Evolutionary conservation across 2,113 vertebrate genomes (phyloP).

Genomic region (Scortum barcoo): DNA sequence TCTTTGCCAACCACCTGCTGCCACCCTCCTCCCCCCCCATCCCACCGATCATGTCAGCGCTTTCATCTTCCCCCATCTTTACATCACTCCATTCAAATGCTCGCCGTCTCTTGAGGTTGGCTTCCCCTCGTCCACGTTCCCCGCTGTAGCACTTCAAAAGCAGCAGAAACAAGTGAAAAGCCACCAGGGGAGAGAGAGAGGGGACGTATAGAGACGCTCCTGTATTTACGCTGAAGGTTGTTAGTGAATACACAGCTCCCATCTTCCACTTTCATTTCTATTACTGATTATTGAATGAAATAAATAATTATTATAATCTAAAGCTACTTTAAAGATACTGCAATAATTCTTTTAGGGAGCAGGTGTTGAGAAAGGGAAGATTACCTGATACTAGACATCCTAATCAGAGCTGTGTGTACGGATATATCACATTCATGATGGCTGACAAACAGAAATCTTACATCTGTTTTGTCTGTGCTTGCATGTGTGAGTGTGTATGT

Average conservation of each 20-base stretch:
- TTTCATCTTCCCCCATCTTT: constrained; percentile 62
- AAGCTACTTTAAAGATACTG: not conserved
- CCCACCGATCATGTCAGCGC: constrained; percentile 22
- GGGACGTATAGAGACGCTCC: not conserved
- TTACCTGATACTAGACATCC: constrained; percentile 4
- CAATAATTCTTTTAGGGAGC: not conserved
- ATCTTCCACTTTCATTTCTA: not conserved
- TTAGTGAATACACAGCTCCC: not conserved
- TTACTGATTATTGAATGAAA: not conserved
- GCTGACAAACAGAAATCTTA: constrained; percentile 10
- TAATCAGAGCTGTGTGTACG: not conserved
- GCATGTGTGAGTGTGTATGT: not conserved
- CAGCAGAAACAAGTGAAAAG: constrained; percentile 9
- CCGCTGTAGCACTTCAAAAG: constrained; percentile 63
- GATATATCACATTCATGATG: constrained; percentile 4
- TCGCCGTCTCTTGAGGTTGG: constrained; percentile 45
- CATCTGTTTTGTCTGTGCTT: constrained; percentile 27
- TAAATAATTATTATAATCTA: not conserved
- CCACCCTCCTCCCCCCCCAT: not conserved
- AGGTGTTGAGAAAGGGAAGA: not conserved
- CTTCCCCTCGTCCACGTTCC: constrained; percentile 21
- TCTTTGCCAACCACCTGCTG: constrained; percentile 29
- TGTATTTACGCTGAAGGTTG: not conserved
- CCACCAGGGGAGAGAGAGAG: constrained; percentile 8
- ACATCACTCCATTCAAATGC: constrained; percentile 25